Conservation (phyloP, 2,888 invertebrate species). For the Cyrtodaria siliqua region DNA sequence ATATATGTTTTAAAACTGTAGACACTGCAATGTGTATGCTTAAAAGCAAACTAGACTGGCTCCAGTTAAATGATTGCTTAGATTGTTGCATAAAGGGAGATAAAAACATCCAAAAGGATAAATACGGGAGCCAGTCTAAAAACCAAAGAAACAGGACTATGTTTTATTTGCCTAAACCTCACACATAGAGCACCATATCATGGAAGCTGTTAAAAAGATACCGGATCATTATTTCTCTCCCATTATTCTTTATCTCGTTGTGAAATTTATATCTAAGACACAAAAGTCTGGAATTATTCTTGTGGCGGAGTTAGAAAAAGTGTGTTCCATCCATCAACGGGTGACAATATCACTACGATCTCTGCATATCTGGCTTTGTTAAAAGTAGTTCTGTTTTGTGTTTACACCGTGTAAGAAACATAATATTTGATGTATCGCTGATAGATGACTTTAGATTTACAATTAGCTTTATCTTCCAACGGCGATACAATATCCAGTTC, state of each 20-base stretch:
- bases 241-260: constrained; percentile 46
- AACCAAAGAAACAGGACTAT: too few species aligned
- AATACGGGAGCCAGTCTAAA: too few species aligned
- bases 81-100: too few species aligned
- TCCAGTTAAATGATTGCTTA: too few species aligned
- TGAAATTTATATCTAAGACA: constrained; percentile 49
- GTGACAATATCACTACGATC: constrained; percentile 59
- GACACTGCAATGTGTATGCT: too few species aligned
- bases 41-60: too few species aligned
- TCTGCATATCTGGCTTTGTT: constrained; percentile 48
- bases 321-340: constrained; percentile 47
- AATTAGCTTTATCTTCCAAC: constrained; percentile 33
- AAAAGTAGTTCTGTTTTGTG: constrained; percentile 43
- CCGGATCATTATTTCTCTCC: constrained; percentile 36
- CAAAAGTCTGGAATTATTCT: constrained; percentile 49
- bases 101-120: too few species aligned
- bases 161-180: constrained; percentile 4
- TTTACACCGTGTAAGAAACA: constrained; percentile 32
- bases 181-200: constrained; percentile 25
- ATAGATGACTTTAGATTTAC: constrained; percentile 25
- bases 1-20: too few species aligned
- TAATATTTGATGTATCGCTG: constrained; percentile 34
- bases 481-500: constrained; percentile 29
- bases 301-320: constrained; percentile 41
- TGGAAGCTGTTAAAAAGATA: constrained; percentile 38